Base-by-base conservation (phyloP, 2,797 vertebrate species). In the Microchirus variegatus region DNA sequence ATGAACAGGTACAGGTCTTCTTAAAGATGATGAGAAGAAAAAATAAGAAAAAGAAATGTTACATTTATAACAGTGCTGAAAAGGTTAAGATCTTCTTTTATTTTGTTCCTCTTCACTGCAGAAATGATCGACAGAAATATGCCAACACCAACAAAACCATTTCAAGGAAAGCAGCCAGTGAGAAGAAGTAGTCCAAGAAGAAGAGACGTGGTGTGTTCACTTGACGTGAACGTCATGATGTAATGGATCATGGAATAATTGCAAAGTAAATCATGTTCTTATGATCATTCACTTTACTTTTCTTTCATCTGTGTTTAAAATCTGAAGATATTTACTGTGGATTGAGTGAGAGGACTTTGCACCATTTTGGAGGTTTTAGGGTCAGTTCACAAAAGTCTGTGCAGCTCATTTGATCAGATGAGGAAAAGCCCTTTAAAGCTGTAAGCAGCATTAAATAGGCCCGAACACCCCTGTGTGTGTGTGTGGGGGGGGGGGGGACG, bases 91-190 rank as follows among this genome's bases (percentile, higher is more conserved):
- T 2, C n/a, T 48, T 60, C 13, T 26, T 31, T 6, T 31, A 31
- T 31, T 31, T 8, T 31, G 31, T 58, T 51, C 59, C 16, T 37
- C 77, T 54, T 57, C 40, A 54, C 65, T 49, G 64, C 78, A 95
- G 94, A 84, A 95, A 94, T 62, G 94, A 95, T 78, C 89, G 88
- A 36, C 92, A 95, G 1, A 95, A 95, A 80, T 94, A 93, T 53
- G 5, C 49, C 67, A 95, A 88, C 78, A 60, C 40, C 31, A 84
- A 84, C 79, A 95, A 95, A 86, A 95, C 94, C 0, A 60, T 94
- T 52, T 92, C 94, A 10, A 89, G 89, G 68, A 94, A 91, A 68
- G 85, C 90, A 2, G 64, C 43, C 16, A 17, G 41, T 45, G 89
- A 89, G 6, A 92, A 93, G 71, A 91, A 90, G 59, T 91, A 87